Percentiles rank a stretch among this genome's conserved stretches.
These are phyloP conservation scores for Alca torda DNA, from an alignment of 2,797 vertebrate genomes.

Conservation along the genomic window DNA sequence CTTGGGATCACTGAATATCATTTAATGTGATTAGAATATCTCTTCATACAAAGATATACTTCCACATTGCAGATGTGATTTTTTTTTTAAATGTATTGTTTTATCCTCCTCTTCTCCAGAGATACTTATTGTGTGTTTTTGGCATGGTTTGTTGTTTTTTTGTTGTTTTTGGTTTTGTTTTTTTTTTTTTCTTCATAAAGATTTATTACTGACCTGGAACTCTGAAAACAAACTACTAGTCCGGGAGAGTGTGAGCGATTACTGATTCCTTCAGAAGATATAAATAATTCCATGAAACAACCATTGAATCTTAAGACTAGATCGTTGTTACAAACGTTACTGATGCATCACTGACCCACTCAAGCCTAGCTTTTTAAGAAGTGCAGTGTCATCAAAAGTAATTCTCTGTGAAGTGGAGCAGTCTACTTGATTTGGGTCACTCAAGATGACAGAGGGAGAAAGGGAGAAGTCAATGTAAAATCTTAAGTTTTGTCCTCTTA, in stretches of 20 bases:
- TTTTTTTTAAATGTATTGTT: not conserved
- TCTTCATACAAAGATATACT: not conserved
- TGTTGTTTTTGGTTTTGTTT: not conserved
- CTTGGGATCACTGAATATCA: not conserved
- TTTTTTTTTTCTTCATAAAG: not conserved
- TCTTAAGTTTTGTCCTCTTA: not conserved
- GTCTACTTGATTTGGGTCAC: not conserved
- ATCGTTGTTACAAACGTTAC: not conserved
- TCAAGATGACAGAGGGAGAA: not conserved
- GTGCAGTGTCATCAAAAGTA: not conserved
- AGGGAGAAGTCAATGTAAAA: not conserved
- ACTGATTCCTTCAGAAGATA: not conserved
- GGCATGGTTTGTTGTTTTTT: not conserved
- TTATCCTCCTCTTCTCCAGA: not conserved
- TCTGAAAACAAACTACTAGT: not conserved
- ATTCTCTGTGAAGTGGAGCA: not conserved
- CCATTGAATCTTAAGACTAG: not conserved
- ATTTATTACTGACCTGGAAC: not conserved
- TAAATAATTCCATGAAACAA: not conserved
- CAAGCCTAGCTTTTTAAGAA: not conserved
- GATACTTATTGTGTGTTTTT: accelerated
- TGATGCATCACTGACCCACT: not conserved
- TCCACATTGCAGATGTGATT: not conserved
- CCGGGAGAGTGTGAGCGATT: not conserved
- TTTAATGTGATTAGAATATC: not conserved